Evolutionary conservation across 1,140 invertebrate species (phyloP), one percentile per base, ranked within the genome.

Genomic region (Meloidogyne chitwoodi): DNA sequence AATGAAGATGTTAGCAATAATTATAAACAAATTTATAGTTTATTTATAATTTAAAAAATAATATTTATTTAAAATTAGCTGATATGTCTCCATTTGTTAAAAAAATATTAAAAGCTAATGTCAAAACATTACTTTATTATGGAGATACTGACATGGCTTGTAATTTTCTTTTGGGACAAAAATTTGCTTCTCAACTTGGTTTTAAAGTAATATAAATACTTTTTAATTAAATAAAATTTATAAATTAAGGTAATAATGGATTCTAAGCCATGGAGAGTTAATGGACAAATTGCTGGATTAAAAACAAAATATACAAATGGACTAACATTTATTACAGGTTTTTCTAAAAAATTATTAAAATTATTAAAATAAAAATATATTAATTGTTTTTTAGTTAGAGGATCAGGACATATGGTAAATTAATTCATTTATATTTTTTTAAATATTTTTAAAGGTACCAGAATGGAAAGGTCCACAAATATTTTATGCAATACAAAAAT

Each of bases 101-200:
- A 61, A 85, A 80, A 68, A 79, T 83, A 64, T 75, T 85, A 68
- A 75, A 79, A 29, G 72, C 78, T 27, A 74, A 81, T 56, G 78
- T 89, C 19, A 82, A 87, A 65, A 86, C 88, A 22, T 70, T 90
- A 34, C 83, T 90, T 12, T 90, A 90, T 83, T 90, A 90, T 82
- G 90, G 90, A 19, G 90, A 90, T 83, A 87, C 89, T 27, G 90
- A 90, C 79, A 89, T 90, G 89, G 89, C 88, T 0, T 90, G 90
- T 83, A 90, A 90, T 79, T 90, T 89, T 77, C 82, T 90, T 2
- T 80, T 83, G 81, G 83, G 83, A 64, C 83, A 84, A 68, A 73
- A 83, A 62, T 84, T 84, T 73, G 72, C 83, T 22, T 76, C 64
- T 16, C 68, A 76, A 26, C 78, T 84, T 27, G 83, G 83, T 34